A percentile compares a stretch with the other conserved stretches of the same genome.
Conservation (phyloP, 2,797 vertebrate genomes). For the Manis javanica region DNA sequence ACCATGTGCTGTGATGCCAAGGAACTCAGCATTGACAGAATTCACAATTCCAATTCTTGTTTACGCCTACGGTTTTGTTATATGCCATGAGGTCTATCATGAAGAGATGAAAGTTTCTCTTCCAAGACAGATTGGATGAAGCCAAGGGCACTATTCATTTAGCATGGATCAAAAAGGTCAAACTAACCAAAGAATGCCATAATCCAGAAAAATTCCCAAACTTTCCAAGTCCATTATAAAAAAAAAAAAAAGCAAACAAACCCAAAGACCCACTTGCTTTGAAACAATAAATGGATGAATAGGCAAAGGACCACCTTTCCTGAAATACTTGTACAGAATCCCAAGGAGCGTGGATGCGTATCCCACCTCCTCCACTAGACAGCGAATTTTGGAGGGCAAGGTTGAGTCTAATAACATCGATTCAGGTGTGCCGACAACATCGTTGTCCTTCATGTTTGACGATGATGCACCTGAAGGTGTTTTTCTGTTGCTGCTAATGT, state of each 20-base stretch:
- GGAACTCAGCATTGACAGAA: neutral
- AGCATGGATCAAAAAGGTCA: neutral
- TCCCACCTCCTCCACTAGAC: fast-evolving
- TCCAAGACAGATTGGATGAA: neutral
- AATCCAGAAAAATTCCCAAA: neutral
- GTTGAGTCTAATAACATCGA: fast-evolving
- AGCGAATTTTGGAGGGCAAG: neutral
- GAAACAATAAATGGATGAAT: neutral
- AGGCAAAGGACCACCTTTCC: fast-evolving
- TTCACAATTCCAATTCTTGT: fast-evolving
- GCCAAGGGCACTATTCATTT: neutral
- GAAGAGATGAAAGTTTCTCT: neutral
- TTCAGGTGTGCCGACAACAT: fast-evolving
- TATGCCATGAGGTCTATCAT: neutral
- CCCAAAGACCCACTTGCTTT: too few relatives aligned
- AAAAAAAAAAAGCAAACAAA: neutral
- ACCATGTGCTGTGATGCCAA: fast-evolving
- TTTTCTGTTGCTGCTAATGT: fast-evolving
- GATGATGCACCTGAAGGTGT: fast-evolving
- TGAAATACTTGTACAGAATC: too few relatives aligned
- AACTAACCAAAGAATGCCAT: neutral
- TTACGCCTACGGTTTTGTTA: fast-evolving
- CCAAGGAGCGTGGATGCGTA: fast-evolving
- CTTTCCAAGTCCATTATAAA: too few relatives aligned
- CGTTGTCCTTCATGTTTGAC: fast-evolving